phyloP scores from a whole-genome alignment of 2,888 invertebrate species.

The Caenorhabditis drosophilae region DNA sequence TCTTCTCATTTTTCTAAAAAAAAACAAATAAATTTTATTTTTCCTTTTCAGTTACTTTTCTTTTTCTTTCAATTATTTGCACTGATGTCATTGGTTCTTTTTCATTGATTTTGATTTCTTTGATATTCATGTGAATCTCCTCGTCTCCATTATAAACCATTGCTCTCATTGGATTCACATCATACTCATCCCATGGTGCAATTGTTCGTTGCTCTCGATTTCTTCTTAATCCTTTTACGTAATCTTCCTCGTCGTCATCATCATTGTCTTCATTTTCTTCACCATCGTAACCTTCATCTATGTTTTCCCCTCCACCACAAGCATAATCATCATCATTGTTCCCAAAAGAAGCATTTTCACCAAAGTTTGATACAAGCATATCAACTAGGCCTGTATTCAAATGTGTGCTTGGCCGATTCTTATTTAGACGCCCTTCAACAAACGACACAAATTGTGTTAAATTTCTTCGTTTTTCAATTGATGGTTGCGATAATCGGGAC shows the following conservation, averaged over 20 bases:
- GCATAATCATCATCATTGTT: constrained; percentile 8
- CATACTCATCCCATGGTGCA: constrained; percentile 16
- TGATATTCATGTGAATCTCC: constrained; percentile 6
- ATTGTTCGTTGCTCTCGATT: constrained; percentile 1
- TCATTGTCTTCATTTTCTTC: constrained; percentile 9
- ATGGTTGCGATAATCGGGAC: constrained; percentile 14
- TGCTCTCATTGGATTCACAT: constrained; percentile 2
- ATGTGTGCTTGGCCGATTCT: constrained; percentile 28
- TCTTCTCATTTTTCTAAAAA: constrained; percentile 12
- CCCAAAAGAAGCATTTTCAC: neutral
- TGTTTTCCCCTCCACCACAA: neutral
- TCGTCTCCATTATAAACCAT: constrained; percentile 18
- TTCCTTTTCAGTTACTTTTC: neutral
- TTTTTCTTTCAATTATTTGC: no score
- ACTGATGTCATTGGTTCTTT: constrained; percentile 7
- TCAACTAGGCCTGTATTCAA: constrained; percentile 19
- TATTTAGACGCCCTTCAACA: constrained; percentile 15
- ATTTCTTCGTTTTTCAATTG: constrained; percentile 16
- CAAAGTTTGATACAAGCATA: constrained; percentile 19
- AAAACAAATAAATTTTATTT: neutral
- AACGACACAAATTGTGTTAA: constrained; percentile 25
- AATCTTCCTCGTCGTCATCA: constrained; percentile 10
- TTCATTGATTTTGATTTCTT: constrained; percentile 6
- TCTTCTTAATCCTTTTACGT: constrained; percentile 14
- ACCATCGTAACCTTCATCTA: neutral